Base-by-base conservation (phyloP, 2,888 invertebrate genomes). In the Macaria notata region DNA sequence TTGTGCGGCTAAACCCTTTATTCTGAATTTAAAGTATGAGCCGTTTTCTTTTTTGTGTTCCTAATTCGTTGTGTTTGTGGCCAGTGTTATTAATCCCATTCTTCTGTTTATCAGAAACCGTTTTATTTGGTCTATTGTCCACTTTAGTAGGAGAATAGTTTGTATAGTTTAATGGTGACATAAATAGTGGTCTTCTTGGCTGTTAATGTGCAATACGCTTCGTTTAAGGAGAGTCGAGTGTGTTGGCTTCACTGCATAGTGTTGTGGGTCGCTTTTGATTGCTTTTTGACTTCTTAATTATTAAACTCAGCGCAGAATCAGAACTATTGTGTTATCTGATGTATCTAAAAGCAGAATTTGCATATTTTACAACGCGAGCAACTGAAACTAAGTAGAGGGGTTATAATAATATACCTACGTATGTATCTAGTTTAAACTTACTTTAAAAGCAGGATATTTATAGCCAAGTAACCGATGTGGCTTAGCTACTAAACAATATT, bases 1-100 rank as follows among this genome's bases (percentile, higher is more conserved):
- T 78, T 83, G 84, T 69, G 84, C 83, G 85, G 82, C 79, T 62
- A 81, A 83, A 81, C 83, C 83, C 85, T 86, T 86, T 84, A 78
- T 83, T 81, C 81, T 66, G 79, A 85, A 83, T 84, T 79, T 75
- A 73, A 83, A 84, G 75, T 76, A 66, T 63, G 71, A 78, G 69
- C 62, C 64, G 66, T 69, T 73, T 71, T 70, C 71, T 77, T 69
- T 70, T 70, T 70, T 72, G 62, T 56, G 62, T 49, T 62, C 68
- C 67, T 61, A 62, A 64, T 61, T 56, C 46, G 61, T 63, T 56
- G 60, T 61, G 62, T 65, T 56, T 55, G 65, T 61, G 59, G 70
- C 64, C 61, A 66, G 69, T 63, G 74, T 75, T 85, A 86, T 88
- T 85, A 86, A 87, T 89, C 82, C 82, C 77, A 72, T 80, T 88